phyloP scores from a whole-genome alignment of 2,888 invertebrate genomes.

The Lycia hirtaria region DNA sequence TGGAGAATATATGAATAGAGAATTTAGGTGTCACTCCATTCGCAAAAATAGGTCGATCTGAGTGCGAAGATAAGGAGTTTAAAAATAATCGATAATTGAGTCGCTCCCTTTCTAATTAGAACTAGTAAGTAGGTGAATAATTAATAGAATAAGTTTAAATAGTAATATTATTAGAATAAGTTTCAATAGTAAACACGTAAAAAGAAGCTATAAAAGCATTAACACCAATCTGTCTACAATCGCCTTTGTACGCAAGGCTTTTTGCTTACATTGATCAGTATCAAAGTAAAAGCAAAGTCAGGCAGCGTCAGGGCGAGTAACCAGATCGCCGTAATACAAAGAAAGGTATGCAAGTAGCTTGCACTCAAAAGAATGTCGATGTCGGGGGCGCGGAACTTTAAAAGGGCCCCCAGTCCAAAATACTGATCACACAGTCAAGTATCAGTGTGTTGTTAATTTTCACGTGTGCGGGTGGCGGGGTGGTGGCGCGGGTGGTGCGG shows the following conservation, averaged over 20 bases:
- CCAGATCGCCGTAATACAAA: slow-evolving; percentile 39
- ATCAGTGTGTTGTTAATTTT: slow-evolving; percentile 79
- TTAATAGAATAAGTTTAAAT: no score
- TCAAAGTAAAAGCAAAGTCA: slow-evolving; percentile 26
- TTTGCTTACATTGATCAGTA: slow-evolving; percentile 2
- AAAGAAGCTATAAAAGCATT: no score
- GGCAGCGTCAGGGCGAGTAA: slow-evolving; percentile 34
- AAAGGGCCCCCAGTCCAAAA: slow-evolving; percentile 66
- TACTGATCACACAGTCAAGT: slow-evolving; percentile 71
- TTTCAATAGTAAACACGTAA: background rate
- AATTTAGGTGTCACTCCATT: slow-evolving; percentile 36
- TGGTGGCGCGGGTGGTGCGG: slow-evolving; percentile 64
- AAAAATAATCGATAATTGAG: background rate
- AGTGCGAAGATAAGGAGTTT: slow-evolving; percentile 9
- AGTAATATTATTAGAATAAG: no score
- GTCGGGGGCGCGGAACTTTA: slow-evolving; percentile 59
- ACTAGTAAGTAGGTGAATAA: background rate
- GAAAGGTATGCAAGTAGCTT: slow-evolving; percentile 41
- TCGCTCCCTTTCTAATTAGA: background rate
- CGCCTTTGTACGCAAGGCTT: background rate
- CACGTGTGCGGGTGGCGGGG: slow-evolving; percentile 75
- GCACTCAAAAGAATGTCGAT: slow-evolving; percentile 44
- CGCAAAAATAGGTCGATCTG: slow-evolving; percentile 32
- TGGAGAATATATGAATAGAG: no score
- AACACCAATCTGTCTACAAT: background rate